Conservation (phyloP, 2,797 vertebrate species). For the Megaceryle alcyon region DNA sequence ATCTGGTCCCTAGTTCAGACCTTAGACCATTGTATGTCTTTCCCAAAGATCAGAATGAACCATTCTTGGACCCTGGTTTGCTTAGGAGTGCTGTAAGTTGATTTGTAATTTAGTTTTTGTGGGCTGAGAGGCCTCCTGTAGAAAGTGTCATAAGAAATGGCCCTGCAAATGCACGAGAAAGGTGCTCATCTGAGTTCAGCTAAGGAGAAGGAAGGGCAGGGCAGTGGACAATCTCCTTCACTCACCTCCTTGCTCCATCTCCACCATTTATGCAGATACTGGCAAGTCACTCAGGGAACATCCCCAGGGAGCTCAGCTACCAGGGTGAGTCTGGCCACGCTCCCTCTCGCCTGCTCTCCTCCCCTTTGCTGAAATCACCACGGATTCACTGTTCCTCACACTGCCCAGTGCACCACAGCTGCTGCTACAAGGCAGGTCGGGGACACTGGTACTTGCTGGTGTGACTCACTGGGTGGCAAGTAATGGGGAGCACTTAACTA, state of each 20-base stretch:
- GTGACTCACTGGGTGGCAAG: background rate
- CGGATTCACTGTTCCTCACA: rapidly evolving
- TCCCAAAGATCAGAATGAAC: background rate
- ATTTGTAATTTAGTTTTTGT: background rate
- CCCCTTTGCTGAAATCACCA: background rate
- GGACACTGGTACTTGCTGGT: background rate
- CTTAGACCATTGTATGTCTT: background rate
- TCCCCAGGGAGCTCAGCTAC: background rate
- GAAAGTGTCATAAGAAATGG: background rate
- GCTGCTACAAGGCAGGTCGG: background rate
- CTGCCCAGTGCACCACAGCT: no score
- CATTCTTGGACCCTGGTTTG: background rate
- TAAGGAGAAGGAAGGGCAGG: background rate
- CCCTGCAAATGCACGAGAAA: background rate
- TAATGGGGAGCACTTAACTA: background rate
- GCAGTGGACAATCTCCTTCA: background rate
- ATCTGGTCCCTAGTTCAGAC: background rate
- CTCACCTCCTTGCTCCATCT: background rate
- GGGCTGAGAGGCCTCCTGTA: background rate
- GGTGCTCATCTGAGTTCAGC: no score
- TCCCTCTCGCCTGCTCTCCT: background rate
- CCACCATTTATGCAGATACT: background rate
- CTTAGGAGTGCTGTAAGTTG: background rate
- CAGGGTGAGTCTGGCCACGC: background rate
- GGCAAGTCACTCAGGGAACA: background rate